These are phyloP conservation scores for Lampris incognitus DNA, from an alignment of 2,113 vertebrate species.

Conservation along the genomic window DNA sequence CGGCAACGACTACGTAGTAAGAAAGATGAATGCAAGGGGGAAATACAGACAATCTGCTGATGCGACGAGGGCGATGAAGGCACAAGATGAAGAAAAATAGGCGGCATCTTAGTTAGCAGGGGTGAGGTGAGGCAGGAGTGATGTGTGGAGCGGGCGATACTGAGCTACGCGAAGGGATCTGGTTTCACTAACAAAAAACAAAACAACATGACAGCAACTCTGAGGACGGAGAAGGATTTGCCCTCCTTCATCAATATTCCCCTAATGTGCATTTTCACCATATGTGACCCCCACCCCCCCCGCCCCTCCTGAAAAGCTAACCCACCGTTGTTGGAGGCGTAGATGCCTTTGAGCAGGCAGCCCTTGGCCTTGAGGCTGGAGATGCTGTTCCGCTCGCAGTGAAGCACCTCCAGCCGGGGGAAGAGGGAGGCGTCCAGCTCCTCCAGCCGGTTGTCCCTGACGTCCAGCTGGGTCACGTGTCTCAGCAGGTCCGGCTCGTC, in stretches of 20 bases:
- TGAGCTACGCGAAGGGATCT: not conserved
- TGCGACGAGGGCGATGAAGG: not conserved
- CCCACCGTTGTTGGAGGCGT: conserved; percentile 92
- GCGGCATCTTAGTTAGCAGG: too few species aligned
- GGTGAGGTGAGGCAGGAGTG: not conserved
- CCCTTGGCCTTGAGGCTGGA: conserved; percentile 88
- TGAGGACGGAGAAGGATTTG: not conserved
- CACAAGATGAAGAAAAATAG: not conserved
- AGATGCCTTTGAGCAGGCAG: conserved; percentile 89
- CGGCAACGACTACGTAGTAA: not conserved
- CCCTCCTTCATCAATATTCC: not conserved
- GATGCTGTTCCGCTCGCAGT: conserved; percentile 94
- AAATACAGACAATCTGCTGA: not conserved
- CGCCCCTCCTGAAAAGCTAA: not conserved
- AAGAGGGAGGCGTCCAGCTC: conserved; percentile 91
- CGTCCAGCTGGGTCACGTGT: conserved; percentile 93
- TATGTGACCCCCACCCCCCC: not conserved
- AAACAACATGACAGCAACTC: conserved; percentile 5
- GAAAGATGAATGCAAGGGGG: not conserved
- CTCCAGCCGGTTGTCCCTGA: conserved; percentile 91
- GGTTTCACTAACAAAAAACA: not conserved
- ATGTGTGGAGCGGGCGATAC: conserved; percentile 3
- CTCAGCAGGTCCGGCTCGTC: conserved; percentile 90
- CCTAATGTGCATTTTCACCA: not conserved
- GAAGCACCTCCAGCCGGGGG: conserved; percentile 92